Base-by-base conservation (phyloP, 2,113 vertebrate species). In the Bubo scandiacus region DNA sequence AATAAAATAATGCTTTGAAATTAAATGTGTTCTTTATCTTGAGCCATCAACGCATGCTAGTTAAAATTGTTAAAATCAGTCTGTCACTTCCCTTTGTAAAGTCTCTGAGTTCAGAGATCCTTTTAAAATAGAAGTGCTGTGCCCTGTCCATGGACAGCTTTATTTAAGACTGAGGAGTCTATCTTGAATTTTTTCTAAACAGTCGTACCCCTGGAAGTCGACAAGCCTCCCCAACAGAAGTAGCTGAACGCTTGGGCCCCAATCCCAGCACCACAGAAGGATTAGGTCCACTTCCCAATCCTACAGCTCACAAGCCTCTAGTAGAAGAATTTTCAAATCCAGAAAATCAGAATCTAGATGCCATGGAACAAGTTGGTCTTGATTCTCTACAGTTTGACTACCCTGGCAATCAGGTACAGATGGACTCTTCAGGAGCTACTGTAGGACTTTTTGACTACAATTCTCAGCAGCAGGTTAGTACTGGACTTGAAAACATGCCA, bases 331-430 rank as follows among this genome's bases (percentile, higher is more conserved):
- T 99, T 98, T 98, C 99, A 95, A 99, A 98, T 97, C 98, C 99
- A 94, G 99, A 99, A 97, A 98, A 98, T 84, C 99, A 99, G 97
- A 99, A 98, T 97, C 98, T 99, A 98, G 99, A 99, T 88, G 98
- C 99, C 95, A 99, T 99, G 98, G 99, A 99, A 98, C 99, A 98
- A 98, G 98, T 99, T 52, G 99, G 99, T 67, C 98, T 99, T 94
- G 99, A 99, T 98, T 99, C 99, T 63, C 98, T 99, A 36, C 99
- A 99, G 96, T 99, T 99, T 97, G 99, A 99, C 97, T 99, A 99
- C 77, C 99, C 99, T 90, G 99, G 99, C 71, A 99, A 99, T 98
- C 99, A 99, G 97, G 99, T 99, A 95, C 99, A 99, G 94, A 99
- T 99, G 98, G 99, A 99, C 97, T 99, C 99, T 86, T 99, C 99